Evolutionary conservation across 2,113 vertebrate species (phyloP).

Genomic region (Columba janthina): DNA sequence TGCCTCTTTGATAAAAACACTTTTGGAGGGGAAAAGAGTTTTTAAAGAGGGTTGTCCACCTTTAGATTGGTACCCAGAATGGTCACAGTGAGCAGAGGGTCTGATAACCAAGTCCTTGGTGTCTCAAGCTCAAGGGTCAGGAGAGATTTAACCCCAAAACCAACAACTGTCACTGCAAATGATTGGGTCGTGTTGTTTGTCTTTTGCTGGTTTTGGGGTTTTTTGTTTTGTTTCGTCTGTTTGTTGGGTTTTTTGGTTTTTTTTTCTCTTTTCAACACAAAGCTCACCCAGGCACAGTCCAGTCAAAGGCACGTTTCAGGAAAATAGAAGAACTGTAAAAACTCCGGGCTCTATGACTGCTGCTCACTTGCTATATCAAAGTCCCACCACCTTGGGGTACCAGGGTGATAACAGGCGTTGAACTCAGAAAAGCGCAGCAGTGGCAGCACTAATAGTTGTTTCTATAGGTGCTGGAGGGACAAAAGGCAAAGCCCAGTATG

Average conservation of each 20-base stretch:
- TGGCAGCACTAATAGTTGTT: not conserved
- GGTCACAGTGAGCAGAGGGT: not conserved
- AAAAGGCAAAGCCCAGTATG: not conserved
- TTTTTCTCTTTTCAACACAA: not conserved
- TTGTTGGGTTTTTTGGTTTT: too few relatives aligned
- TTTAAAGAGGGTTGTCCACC: not conserved
- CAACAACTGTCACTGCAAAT: not conserved
- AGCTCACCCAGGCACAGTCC: not conserved
- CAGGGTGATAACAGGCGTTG: not conserved
- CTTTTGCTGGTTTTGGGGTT: not conserved
- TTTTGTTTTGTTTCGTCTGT: not conserved
- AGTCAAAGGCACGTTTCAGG: not conserved
- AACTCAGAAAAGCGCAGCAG: not conserved
- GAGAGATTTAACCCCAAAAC: not conserved
- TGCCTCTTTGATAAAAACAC: rapidly evolving
- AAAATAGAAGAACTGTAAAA: not conserved
- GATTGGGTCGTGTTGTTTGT: not conserved
- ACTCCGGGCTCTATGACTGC: rapidly evolving
- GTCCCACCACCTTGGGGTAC: rapidly evolving
- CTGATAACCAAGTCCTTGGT: not conserved
- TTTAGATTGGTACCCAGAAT: not conserved
- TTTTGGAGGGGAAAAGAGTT: not conserved
- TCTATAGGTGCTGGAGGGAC: not conserved
- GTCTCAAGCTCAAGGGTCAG: not conserved
- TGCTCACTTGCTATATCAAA: not conserved